These are phyloP conservation scores for Nycticryphes semicollaris DNA, from an alignment of 2,113 vertebrate species.

Conservation along the genomic window DNA sequence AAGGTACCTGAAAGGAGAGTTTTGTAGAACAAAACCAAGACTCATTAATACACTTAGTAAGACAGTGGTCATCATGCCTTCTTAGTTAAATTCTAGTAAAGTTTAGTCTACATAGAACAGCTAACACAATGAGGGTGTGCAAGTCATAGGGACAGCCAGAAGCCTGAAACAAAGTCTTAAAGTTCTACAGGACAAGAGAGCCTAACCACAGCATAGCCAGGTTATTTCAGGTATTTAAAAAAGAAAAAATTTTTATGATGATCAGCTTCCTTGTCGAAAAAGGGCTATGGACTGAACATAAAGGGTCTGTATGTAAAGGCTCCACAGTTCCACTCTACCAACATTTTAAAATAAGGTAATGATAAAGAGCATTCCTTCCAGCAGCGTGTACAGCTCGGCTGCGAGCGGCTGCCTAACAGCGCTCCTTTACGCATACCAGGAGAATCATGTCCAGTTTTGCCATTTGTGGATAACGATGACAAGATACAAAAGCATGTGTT, in stretches of 20 bases:
- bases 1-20: conserved; percentile 65
- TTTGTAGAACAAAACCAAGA: conserved; percentile 59
- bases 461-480: conserved; percentile 95
- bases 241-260: neutral
- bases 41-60: conserved; percentile 49
- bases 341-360: conserved; percentile 50
- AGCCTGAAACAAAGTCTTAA: conserved; percentile 70
- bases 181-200: conserved; percentile 66
- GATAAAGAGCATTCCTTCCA: conserved; percentile 64
- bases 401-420: conserved; percentile 65
- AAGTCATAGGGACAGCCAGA: conserved; percentile 69
- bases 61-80: conserved; percentile 67
- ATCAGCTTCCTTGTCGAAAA: neutral
- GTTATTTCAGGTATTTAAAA: neutral
- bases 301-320: neutral
- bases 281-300: neutral
- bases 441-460: conserved; percentile 88
- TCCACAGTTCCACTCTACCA: conserved; percentile 4
- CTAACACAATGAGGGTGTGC: conserved; percentile 58
- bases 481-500: conserved; percentile 95
- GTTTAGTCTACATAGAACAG: conserved; percentile 68
- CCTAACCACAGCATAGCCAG: neutral
- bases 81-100: conserved; percentile 59
- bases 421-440: conserved; percentile 78
- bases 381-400: conserved; percentile 56